Evolutionary conservation across 2,888 invertebrate genomes (phyloP).

Genomic region (Cheilosia vulpina): DNA sequence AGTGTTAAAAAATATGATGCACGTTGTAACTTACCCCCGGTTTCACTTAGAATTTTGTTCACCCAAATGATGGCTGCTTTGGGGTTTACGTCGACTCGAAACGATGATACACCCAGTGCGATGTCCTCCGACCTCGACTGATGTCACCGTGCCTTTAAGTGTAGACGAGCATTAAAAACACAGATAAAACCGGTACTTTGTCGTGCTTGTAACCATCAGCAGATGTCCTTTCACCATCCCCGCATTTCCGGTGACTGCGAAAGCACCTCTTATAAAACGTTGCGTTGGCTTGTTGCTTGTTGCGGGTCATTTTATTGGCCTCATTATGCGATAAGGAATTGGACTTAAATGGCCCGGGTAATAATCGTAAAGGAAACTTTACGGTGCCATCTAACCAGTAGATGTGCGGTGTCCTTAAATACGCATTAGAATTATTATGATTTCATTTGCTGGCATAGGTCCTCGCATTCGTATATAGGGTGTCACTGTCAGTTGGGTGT

Average conservation of each 20-base stretch:
- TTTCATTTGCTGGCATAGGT: conserved; percentile 1
- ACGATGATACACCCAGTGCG: conserved; percentile 26
- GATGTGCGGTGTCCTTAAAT: conserved; percentile 55
- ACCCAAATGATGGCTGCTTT: conserved; percentile 59
- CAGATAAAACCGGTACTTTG: conserved; percentile 73
- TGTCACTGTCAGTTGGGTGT: conserved; percentile 23
- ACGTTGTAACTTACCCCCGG: conserved; percentile 39
- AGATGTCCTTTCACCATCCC: conserved; percentile 55
- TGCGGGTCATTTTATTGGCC: conserved; percentile 75
- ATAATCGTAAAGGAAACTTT: conserved; percentile 73
- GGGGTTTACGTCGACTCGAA: conserved; percentile 36
- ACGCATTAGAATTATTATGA: conserved; percentile 69
- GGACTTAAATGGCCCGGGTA: conserved; percentile 73
- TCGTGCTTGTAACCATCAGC: conserved; percentile 70
- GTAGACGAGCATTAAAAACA: conserved; percentile 70
- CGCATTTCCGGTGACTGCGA: conserved; percentile 56
- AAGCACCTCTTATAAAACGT: conserved; percentile 58
- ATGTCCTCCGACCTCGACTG: conserved; percentile 32
- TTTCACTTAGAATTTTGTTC: conserved; percentile 23
- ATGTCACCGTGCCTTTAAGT: conserved; percentile 68
- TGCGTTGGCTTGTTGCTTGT: conserved; percentile 64
- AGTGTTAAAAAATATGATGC: conserved; percentile 61
- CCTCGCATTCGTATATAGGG: neutral
- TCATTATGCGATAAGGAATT: conserved; percentile 75
- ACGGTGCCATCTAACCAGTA: conserved; percentile 26